Evolutionary conservation across 2,113 vertebrate species (phyloP), one percentile per base, ranked within the genome.

Genomic region (Colius striatus): DNA sequence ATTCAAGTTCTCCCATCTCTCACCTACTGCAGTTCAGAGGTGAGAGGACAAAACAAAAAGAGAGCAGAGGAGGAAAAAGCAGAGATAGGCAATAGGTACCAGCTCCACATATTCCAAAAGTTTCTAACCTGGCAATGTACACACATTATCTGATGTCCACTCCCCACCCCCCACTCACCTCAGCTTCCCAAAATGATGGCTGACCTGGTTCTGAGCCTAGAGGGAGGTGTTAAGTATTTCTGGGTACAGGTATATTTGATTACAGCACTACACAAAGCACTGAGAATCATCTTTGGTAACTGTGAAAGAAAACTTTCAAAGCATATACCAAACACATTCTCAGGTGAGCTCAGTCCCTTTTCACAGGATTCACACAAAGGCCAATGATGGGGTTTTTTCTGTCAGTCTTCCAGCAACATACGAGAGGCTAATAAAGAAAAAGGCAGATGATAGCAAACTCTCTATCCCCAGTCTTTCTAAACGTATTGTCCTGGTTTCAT

Each of bases 371-470:
- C 23, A 12, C 18, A 26, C 32, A 10, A 76, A 60, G 13, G 20
- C 13, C 0, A 0, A 13, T 14, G 10, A 34, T 10, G 9, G 1
- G 41, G 10, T 25, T 9, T 74, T 34, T 26, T 22, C 71, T n/a
- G 18, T 51, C 48, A 17, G 16, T 74, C 20, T 55, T 48, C 26
- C 29, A 17, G n/a, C 36, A 71, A 78, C 23, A 9, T 16, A 16
- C 0, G 3, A 88, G 43, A 74, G 22, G 22, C 43, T 81, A 73
- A 71, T 6, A 22, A 21, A 79, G 17, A 21, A 87, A 58, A 36
- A 87, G 29, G 21, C 17, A 76, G 45, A n/a, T 53, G 29, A 75
- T 25, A 58, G 19, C 36, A 65, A 43, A 36, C 10, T 53, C 36
- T 85, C 41, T 50, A 38, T 79, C 32, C 57, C 88, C 50, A 65